A percentile compares a stretch with the other conserved stretches of the same genome.
Conservation (phyloP, 1,140 invertebrate genomes). For the Tachypleus tridentatus region DNA sequence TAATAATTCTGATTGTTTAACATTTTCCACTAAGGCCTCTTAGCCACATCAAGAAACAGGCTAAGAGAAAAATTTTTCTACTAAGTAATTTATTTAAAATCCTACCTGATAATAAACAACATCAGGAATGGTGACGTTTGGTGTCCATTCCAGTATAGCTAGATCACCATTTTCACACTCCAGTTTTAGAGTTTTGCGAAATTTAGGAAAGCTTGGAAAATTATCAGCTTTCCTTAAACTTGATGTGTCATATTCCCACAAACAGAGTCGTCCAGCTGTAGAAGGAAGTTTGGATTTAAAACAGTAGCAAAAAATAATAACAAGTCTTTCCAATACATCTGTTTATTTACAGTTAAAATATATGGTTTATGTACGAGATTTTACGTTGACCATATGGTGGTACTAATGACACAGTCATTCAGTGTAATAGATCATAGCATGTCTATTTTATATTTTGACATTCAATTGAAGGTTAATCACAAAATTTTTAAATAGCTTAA, state of each 20-base stretch:
- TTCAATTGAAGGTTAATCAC: too few relatives aligned
- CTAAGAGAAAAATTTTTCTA: too few relatives aligned
- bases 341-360: constrained; percentile 1
- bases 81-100: constrained; percentile 11
- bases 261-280: constrained; percentile 60
- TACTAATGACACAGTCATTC: too few relatives aligned
- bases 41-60: not conserved
- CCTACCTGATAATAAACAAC: constrained; percentile 82
- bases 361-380: not conserved
- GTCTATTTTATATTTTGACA: too few relatives aligned
- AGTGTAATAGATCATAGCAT: too few relatives aligned
- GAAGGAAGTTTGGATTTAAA: constrained; percentile 1
- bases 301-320: not conserved
- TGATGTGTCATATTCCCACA: constrained; percentile 48
- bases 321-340: not conserved
- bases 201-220: constrained; percentile 65
- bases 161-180: constrained; percentile 49
- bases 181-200: constrained; percentile 56
- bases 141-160: constrained; percentile 57
- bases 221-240: constrained; percentile 66
- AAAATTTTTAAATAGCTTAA: too few relatives aligned
- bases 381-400: not conserved
- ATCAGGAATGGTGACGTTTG: constrained; percentile 82
- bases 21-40: constrained; percentile 9
- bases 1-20: constrained; percentile 15